Base-by-base conservation (phyloP, 2,797 vertebrate species). In the Cossypha niveicapilla region DNA sequence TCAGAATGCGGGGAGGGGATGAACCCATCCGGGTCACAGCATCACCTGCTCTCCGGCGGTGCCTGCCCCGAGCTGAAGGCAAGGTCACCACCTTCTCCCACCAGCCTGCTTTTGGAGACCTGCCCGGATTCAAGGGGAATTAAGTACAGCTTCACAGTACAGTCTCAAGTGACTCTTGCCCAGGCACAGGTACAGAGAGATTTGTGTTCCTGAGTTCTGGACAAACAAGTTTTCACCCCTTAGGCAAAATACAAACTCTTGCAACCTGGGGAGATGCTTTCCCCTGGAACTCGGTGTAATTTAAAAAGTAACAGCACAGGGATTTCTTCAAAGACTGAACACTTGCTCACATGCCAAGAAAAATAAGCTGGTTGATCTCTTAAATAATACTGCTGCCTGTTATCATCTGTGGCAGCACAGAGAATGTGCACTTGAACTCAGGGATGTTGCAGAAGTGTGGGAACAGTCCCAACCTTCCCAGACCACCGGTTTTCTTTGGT, bases 241-340 rank as follows among this genome's bases (percentile, higher is more conserved):
- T 1, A 67, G 72, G 85, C 61, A 80, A 76, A 91, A 90, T 4
- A 32, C 50, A 65, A 73, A 37, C 37, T 63, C 54, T 50, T 5
- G 3, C 48, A 3, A n/a, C 90, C 57, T 51, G 35, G 50, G 50
- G 61, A 90, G 58, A 68, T 44, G 58, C 32, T 82, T 88, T 87
- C 62, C 45, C 37, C n/a, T 75, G 62, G 39, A 94, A 86, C 54
- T 81, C 5, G 10, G 47, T 37, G 28, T 74, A 81, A 90, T 54
- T 68, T 13, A 51, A 88, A 88, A 24, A 78, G 68, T 53, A 90
- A 81, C 61, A 71, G 48, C 58, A n/a, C 30, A 24, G 54, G 54
- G 88, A 78, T 95, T 92, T 93, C 73, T 93, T 94, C 90, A 88
- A 96, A 94, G 79, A 35, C 82, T 45, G 58, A 71, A 32, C 62